phyloP scores from a whole-genome alignment of 2,113 vertebrate genomes.

The Cephalophus harveyi region DNA sequence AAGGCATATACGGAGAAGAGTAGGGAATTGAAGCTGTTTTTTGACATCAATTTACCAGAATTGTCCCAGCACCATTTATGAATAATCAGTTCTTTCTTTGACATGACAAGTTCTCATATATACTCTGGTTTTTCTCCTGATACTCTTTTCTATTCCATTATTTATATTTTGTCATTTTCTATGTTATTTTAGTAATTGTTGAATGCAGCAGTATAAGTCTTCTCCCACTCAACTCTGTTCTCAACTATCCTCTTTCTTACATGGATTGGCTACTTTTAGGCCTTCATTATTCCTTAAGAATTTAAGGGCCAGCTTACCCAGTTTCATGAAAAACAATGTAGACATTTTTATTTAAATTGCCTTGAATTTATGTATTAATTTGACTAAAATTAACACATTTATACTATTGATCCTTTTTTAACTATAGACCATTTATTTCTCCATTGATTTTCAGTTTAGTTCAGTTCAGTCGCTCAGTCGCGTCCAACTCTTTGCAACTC shows the following conservation, averaged over 20 bases:
- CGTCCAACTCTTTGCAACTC: no score
- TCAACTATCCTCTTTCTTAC: neutral
- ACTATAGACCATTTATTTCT: neutral
- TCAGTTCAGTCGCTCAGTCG: no score
- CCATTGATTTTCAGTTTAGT: neutral
- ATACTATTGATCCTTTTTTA: neutral
- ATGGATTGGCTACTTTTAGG: neutral
- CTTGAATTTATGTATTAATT: neutral
- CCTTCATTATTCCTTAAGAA: neutral
- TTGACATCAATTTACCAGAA: neutral
- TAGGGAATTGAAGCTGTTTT: neutral
- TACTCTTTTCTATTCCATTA: neutral
- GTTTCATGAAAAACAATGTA: neutral
- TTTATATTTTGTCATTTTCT: neutral
- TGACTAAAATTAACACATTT: neutral
- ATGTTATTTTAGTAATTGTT: neutral
- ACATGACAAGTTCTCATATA: neutral
- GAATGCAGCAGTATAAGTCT: neutral
- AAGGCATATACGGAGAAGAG: neutral
- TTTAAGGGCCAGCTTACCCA: neutral
- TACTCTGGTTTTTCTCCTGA: neutral
- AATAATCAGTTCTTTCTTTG: neutral
- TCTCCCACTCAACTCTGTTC: neutral
- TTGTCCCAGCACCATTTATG: neutral
- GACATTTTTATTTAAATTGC: constrained; percentile 17